Percentiles rank a stretch among this genome's conserved stretches.
These are phyloP conservation scores for Tenebrosternarchus preto DNA, from an alignment of 2,113 vertebrate species.

Conservation along the genomic window DNA sequence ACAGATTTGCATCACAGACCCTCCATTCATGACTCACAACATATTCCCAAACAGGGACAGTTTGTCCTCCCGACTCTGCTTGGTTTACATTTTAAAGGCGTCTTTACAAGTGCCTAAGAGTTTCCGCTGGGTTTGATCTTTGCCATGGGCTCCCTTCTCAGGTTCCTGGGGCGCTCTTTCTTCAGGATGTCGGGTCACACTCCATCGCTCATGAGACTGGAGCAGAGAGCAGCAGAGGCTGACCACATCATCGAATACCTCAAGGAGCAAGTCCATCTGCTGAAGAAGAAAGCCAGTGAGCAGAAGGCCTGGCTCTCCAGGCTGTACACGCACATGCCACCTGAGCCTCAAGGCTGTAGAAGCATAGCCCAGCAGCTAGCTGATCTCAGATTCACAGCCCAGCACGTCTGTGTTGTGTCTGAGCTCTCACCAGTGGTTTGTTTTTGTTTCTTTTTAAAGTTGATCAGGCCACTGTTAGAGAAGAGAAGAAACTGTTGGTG, in stretches of 20 bases:
- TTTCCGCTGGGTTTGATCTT: background rate
- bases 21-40: slow-evolving; percentile 22
- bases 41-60: slow-evolving; percentile 19
- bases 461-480: slow-evolving; percentile 86
- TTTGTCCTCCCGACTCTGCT: slow-evolving; percentile 2
- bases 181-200: slow-evolving; percentile 88
- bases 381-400: background rate
- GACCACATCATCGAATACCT: slow-evolving; percentile 96
- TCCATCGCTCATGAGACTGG: slow-evolving; percentile 84
- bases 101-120: slow-evolving; percentile 40
- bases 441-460: slow-evolving; percentile 65
- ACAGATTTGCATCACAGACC: slow-evolving; percentile 40
- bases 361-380: too few relatives aligned
- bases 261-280: slow-evolving; percentile 92
- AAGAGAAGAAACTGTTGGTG: slow-evolving; percentile 94
- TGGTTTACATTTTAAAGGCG: slow-evolving; percentile 21
- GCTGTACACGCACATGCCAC: background rate
- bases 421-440: background rate
- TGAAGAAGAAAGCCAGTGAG: slow-evolving; percentile 97
- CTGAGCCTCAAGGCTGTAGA: background rate
- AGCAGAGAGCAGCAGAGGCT: slow-evolving; percentile 90
- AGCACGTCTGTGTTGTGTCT: background rate
- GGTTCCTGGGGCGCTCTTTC: slow-evolving; percentile 80
- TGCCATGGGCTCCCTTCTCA: slow-evolving; percentile 59
- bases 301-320: background rate